Percentiles rank a stretch among this genome's conserved stretches.
phyloP scores from a whole-genome alignment of 2,888 invertebrate genomes.

The Cheilosia pagana region DNA sequence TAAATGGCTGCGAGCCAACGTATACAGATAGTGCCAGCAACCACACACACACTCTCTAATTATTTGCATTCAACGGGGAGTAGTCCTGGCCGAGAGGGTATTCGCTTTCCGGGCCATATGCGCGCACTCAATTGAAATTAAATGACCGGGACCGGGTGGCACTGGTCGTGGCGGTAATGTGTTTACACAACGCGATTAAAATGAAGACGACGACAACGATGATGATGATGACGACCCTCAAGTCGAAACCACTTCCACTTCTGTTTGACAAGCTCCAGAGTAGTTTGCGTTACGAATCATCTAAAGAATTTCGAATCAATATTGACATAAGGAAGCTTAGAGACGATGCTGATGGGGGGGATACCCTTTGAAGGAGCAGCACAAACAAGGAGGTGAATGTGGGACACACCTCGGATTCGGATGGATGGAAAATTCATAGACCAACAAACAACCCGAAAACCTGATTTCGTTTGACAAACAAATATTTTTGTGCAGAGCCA shows the following conservation, averaged over 20 bases:
- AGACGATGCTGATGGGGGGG: conserved; percentile 3
- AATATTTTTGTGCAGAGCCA: conserved; percentile 54
- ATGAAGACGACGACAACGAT: conserved; percentile 27
- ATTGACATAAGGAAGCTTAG: conserved; percentile 62
- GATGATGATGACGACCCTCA: conserved; percentile 39
- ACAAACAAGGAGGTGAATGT: conserved; percentile 21
- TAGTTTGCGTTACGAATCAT: conserved; percentile 74
- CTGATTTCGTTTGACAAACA: conserved; percentile 74
- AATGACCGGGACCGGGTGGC: conserved; percentile 65
- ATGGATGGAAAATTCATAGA: conserved; percentile 66
- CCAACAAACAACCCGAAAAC: conserved; percentile 67
- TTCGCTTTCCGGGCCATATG: conserved; percentile 59
- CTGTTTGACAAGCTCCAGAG: conserved; percentile 73
- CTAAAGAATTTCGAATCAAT: conserved; percentile 71
- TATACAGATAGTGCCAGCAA: conserved; percentile 27
- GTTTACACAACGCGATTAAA: conserved; percentile 71
- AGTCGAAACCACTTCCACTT: conserved; percentile 72
- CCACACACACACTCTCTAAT: background rate
- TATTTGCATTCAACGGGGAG: conserved; percentile 20
- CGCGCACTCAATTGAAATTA: conserved; percentile 67
- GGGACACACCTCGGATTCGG: conserved; percentile 50
- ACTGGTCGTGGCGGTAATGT: conserved; percentile 58
- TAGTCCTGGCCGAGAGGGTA: background rate
- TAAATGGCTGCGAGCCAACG: conserved; percentile 44
- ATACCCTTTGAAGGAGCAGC: conserved; percentile 4